Evolutionary conservation across 2,797 vertebrate species (phyloP), one percentile per base, ranked within the genome.

Genomic region (Falco novaeseelandiae): DNA sequence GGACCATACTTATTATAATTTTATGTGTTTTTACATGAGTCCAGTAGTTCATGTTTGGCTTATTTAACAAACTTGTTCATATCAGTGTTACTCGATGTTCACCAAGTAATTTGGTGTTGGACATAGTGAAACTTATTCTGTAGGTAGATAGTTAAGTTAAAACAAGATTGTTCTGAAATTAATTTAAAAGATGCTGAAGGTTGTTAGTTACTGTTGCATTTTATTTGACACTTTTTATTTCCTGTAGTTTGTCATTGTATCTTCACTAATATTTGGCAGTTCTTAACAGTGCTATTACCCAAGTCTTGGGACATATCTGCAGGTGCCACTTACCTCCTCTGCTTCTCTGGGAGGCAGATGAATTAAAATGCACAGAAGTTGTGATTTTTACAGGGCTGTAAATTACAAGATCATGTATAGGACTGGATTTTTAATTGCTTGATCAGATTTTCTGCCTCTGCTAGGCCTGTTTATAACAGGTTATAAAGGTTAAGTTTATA

Each of bases 261-360:
- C 25, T 19, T 70, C 25, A 25, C 52, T 66, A 36, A 36, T n/a
- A 21, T 27, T 49, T 42, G 49, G 48, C 42, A 46, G 34, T 54
- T n/a, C 46, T 29, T 32, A 29, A 29, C 32, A 55, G 72, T 1
- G 1, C 2, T 27, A 6, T 29, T 55, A 12, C 26, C 14, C 10
- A 3, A 20, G 38, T 36, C 40, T 46, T 23, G 30, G 20, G 10
- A 14, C 0, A 0, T 19, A 29, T n/a, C 14, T 18, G 1, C 12
- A 9, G 38, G 9, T 72, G 48, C 54, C 23, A 7, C 29, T 34
- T 16, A 8, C 23, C 58, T 25, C 52, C 46, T 54, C 62, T 65
- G 44, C 42, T 55, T 44, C 70, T 38, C 25, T 38, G 38, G 20
- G n/a, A 10, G 73, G 32, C 27, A 36, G 19, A 22, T 23, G 48